Conservation (phyloP, 2,888 invertebrate species). For the Chaitophorus viminalis region DNA sequence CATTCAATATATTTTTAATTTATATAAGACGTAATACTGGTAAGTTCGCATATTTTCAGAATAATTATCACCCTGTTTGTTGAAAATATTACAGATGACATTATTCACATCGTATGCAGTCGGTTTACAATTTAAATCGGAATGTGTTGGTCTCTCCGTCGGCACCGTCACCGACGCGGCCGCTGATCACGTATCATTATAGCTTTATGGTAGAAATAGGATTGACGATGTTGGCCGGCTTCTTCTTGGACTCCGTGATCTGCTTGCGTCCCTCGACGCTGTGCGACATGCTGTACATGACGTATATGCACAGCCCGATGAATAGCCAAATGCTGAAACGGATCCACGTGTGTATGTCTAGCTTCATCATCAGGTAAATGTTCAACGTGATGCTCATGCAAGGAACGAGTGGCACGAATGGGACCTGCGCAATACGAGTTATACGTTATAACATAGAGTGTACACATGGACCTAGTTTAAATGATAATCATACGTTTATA, state of each 20-base stretch:
- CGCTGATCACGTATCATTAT: neutral
- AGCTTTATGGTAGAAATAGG: conserved; percentile 14
- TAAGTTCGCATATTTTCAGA: conserved; percentile 10
- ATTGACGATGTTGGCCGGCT: neutral
- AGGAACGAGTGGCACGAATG: conserved; percentile 84
- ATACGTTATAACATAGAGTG: no score
- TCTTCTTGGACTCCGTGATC: conserved; percentile 4
- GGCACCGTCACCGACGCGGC: neutral
- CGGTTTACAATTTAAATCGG: neutral
- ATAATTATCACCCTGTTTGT: neutral
- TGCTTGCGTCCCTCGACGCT: conserved; percentile 72
- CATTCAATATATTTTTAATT: neutral
- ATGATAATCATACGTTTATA: no score
- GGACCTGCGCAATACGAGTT: conserved; percentile 70
- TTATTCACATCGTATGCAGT: neutral
- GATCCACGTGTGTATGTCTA: conserved; percentile 84
- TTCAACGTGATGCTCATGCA: conserved; percentile 84
- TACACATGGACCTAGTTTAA: no score
- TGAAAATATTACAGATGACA: neutral
- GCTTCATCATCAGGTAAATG: conserved; percentile 84
- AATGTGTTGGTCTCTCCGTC: neutral
- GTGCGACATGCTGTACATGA: conserved; percentile 83
- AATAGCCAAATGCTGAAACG: conserved; percentile 83
- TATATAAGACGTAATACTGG: conserved; percentile 34
- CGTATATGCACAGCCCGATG: conserved; percentile 85